Percentiles rank a stretch among this genome's conserved stretches.
Evolutionary conservation across 2,797 vertebrate genomes (phyloP).

Genomic region (Tinamus major): DNA sequence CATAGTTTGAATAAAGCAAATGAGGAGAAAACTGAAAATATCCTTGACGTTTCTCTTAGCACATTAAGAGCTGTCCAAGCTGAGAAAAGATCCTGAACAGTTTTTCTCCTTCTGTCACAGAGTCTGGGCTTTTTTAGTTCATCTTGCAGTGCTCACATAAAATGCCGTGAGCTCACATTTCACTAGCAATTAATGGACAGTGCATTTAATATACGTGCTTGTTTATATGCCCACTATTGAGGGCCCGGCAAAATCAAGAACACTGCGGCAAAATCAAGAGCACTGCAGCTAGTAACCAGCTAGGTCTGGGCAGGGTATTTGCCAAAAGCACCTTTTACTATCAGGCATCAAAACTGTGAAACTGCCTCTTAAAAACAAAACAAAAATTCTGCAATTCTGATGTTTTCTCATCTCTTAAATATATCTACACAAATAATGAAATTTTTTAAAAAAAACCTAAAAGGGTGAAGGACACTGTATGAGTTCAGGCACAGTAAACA

Average conservation of each 20-base stretch:
- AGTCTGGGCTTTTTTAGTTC: constrained; percentile 31
- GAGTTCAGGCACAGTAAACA: neutral
- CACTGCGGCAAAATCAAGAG: neutral
- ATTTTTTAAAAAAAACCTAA: neutral
- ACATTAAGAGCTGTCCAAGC: constrained; percentile 58
- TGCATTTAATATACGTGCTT: accelerated
- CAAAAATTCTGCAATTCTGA: accelerated
- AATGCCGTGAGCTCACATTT: neutral
- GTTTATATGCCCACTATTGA: neutral
- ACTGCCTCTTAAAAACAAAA: neutral
- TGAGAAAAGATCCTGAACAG: constrained; percentile 34
- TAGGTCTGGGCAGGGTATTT: neutral
- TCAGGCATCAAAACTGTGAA: accelerated
- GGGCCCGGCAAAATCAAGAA: neutral
- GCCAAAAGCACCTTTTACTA: accelerated
- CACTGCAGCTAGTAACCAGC: neutral
- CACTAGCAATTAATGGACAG: neutral
- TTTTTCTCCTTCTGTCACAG: constrained; percentile 63
- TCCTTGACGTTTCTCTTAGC: constrained; percentile 63
- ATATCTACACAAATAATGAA: neutral
- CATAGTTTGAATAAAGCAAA: neutral
- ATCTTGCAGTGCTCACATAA: neutral
- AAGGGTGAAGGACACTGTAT: neutral
- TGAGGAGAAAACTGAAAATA: constrained; percentile 58
- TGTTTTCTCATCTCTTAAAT: neutral